phyloP scores from a whole-genome alignment of 2,113 vertebrate genomes.

The Anarrhichthys ocellatus region DNA sequence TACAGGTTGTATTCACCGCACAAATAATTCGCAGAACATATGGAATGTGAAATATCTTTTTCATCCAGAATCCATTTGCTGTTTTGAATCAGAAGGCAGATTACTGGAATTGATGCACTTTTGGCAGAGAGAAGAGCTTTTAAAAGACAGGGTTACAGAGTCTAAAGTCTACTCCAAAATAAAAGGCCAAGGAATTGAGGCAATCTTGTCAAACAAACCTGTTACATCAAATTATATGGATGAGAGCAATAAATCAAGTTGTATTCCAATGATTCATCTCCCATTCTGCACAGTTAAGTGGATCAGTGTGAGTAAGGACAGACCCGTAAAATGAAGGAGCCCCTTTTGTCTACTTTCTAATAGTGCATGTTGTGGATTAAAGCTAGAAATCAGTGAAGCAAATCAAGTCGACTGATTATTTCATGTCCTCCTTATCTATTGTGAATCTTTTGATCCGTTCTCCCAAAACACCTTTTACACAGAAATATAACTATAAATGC shows the following conservation, averaged over 20 bases:
- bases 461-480: neutral
- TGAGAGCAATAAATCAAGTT: constrained; percentile 30
- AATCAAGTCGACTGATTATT: constrained; percentile 3
- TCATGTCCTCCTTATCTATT: neutral
- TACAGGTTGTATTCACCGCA: constrained; percentile 3
- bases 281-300: constrained; percentile 34
- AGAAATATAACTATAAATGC: neutral
- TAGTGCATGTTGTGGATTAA: constrained; percentile 17
- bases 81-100: constrained; percentile 19
- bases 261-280: constrained; percentile 34
- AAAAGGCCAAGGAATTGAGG: constrained; percentile 12
- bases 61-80: constrained; percentile 2
- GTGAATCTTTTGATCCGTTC: neutral
- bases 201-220: constrained; percentile 31
- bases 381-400: constrained; percentile 13
- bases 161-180: constrained; percentile 4
- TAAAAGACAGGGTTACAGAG: constrained; percentile 9
- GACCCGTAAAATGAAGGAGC: constrained; percentile 12
- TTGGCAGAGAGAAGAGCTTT: constrained; percentile 7
- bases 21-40: neutral
- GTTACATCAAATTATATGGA: constrained; percentile 28
- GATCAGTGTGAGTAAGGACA: constrained; percentile 30
- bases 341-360: constrained; percentile 14
- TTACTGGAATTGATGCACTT: constrained; percentile 1
- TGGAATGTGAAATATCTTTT: constrained; percentile 3